Evolutionary conservation across 2,113 vertebrate genomes (phyloP).

Genomic region (Microtus oregoni): DNA sequence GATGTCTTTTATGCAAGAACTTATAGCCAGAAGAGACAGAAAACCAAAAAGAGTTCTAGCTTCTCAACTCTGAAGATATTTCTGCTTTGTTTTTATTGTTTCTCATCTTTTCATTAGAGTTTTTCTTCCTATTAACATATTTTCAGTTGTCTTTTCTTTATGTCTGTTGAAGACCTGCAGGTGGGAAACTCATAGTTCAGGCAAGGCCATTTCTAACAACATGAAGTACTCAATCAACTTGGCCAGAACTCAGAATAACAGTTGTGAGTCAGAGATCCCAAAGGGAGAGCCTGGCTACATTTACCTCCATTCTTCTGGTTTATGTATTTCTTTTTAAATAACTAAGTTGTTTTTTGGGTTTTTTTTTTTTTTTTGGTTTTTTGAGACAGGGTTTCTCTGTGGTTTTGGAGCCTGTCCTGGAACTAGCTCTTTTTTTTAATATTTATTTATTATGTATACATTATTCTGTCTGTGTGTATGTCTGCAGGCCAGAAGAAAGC

Average conservation of each 20-base stretch:
- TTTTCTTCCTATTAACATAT: constrained; percentile 48
- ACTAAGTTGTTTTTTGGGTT: no score
- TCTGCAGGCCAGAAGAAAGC: no score
- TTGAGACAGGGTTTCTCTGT: no score
- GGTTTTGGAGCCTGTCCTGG: no score
- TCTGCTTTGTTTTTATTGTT: background rate
- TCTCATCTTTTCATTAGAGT: background rate
- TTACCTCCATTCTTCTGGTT: constrained; percentile 24
- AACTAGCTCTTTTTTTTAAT: no score
- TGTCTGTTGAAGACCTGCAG: background rate
- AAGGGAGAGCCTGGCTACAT: background rate
- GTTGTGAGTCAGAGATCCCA: constrained; percentile 13
- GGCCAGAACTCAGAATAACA: background rate
- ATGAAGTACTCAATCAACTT: background rate
- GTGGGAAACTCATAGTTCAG: constrained; percentile 7
- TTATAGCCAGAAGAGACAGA: constrained; percentile 49
- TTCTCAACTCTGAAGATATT: constrained; percentile 36
- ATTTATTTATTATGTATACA: no score
- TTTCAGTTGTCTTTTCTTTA: constrained; percentile 55
- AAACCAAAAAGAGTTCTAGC: constrained; percentile 24
- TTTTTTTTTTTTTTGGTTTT: no score
- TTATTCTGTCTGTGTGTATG: no score
- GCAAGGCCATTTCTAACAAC: background rate
- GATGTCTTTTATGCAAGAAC: constrained; percentile 50
- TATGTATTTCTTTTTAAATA: background rate